phyloP scores from a whole-genome alignment of 2,888 invertebrate genomes.

The Ligdia adustata region DNA sequence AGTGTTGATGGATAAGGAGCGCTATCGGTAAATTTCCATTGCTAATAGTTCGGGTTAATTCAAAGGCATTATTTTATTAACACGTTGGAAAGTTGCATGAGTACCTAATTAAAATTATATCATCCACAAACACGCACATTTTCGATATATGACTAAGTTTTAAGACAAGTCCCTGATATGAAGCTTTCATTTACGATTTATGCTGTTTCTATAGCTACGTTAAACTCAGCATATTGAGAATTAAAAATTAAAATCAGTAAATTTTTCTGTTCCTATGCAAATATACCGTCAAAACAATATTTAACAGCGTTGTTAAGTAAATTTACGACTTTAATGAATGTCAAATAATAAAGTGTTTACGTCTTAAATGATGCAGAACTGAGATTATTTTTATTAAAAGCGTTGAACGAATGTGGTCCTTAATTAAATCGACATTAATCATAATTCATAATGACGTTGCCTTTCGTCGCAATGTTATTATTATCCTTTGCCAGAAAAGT shows the following conservation, averaged over 20 bases:
- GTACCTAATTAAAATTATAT: not conserved
- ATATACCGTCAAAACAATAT: not conserved
- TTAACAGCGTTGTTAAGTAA: constrained; percentile 1
- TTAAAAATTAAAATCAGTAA: not conserved
- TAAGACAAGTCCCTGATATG: too few relatives aligned
- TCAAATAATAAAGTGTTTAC: constrained; percentile 10
- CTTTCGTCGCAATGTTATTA: not conserved
- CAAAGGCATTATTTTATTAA: too few relatives aligned
- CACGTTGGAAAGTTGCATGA: too few relatives aligned
- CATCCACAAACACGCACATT: not conserved
- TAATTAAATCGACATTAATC: not conserved
- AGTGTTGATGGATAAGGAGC: constrained; percentile 26
- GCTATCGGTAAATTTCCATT: constrained; percentile 29
- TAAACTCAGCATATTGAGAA: too few relatives aligned
- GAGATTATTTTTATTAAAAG: constrained; percentile 8
- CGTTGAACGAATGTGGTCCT: not conserved
- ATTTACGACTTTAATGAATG: not conserved
- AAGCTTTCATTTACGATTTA: too few relatives aligned
- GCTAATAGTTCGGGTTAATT: constrained; percentile 28
- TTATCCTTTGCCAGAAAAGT: not conserved
- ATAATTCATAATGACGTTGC: not conserved
- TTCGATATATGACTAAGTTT: too few relatives aligned
- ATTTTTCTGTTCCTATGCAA: not conserved
- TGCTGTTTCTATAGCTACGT: too few relatives aligned
- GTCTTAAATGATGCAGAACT: constrained; percentile 4